Base-by-base conservation (phyloP, 2,797 vertebrate species). In the Enteromius radiatus region DNA sequence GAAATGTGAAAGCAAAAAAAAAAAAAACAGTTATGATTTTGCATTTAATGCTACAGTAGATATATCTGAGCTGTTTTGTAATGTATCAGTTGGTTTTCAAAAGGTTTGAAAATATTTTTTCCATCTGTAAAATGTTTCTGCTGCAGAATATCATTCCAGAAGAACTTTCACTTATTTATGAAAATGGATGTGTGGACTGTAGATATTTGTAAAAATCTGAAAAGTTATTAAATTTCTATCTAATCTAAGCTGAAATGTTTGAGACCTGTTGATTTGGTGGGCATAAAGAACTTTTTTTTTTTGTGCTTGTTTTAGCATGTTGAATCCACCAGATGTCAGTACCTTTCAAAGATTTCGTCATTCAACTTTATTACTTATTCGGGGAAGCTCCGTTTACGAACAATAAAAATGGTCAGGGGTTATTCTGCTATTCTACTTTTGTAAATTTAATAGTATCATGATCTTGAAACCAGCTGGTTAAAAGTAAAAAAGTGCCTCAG, bases 201-300 rank as follows among this genome's bases (percentile, higher is more conserved):
- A 94, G 90, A 93, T 95, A 95, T 93, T 90, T 95, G 94, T 95
- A 95, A 92, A 95, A 92, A 95, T 94, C 93, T 71, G 68, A 76
- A 92, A 90, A 93, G 88, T 92, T 91, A 95, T 93, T 94, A 95
- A 95, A 94, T 94, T 75, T 77, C 86, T 88, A 95, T 94, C 92
- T 94, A 93, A 93, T 91, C 82, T 92, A 87, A 91, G 76, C 64
- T 91, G 28, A 80, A 11, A 90, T 88, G 71, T 75, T 89, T 74
- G 47, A 15, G 7, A 28, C 3, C 21, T 31, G 12, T 21, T n/a
- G 11, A 73, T 73, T 52, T 11, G 1, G 19, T 36, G 3, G 19
- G 1, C 15, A 31, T 21, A 17, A 3, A 4, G 23, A 47, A 9
- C 1, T n/a, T 77, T 2, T 23, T 52, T 52, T 5, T 8, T 23